Evolutionary conservation across 2,113 vertebrate genomes (phyloP).

Genomic region (Aptenodytes patagonicus): DNA sequence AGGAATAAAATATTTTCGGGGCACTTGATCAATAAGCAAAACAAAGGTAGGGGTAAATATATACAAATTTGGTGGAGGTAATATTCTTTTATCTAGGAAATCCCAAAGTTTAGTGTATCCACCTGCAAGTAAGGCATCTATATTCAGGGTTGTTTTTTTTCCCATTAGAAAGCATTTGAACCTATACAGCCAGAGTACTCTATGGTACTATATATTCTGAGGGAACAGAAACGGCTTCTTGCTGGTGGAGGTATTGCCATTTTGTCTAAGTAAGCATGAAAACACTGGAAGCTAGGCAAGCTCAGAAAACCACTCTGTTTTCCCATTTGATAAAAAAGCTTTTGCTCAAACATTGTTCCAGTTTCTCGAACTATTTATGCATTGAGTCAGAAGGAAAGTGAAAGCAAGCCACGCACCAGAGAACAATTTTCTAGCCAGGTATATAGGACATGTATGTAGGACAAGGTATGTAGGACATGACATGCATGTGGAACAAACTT

Average conservation of each 20-base stretch:
- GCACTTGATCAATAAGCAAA: neutral
- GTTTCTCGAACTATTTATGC: neutral
- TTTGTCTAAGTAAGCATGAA: neutral
- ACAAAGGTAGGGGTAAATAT: neutral
- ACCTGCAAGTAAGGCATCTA: neutral
- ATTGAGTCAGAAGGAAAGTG: neutral
- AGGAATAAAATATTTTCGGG: neutral
- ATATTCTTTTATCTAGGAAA: neutral
- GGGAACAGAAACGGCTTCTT: neutral
- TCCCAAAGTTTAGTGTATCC: neutral
- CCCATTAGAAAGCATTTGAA: neutral
- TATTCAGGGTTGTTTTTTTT: neutral
- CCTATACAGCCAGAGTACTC: neutral
- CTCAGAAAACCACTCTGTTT: neutral
- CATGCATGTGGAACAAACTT: neutral
- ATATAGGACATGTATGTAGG: neutral
- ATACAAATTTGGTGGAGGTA: neutral
- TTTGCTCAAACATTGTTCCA: neutral
- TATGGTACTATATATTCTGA: neutral
- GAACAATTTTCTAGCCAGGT: neutral
- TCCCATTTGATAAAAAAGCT: neutral
- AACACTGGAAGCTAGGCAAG: neutral
- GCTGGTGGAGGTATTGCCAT: neutral
- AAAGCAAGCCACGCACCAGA: neutral
- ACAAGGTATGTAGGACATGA: neutral